phyloP scores from a whole-genome alignment of 2,797 vertebrate genomes.

The Pipistrellus pygmaeus region DNA sequence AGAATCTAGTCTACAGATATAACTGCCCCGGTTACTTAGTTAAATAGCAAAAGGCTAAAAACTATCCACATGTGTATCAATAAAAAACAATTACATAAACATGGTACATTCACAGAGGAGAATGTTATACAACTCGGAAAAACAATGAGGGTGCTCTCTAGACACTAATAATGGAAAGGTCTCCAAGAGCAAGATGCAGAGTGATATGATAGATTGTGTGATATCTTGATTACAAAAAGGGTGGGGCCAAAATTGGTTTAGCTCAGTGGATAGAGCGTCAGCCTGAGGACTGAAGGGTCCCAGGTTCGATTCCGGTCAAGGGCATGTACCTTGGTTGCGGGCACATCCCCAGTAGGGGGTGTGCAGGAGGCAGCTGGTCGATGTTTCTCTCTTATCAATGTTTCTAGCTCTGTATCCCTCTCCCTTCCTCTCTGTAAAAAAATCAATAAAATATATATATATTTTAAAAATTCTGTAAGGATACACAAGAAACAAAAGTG shows the following conservation, averaged over 20 bases:
- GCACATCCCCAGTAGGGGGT: too few species aligned
- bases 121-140: not conserved
- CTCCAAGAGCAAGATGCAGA: conserved; percentile 1
- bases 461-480: not conserved
- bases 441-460: too few species aligned
- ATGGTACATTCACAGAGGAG: not conserved
- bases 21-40: not conserved
- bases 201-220: not conserved
- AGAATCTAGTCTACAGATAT: not conserved
- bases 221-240: not conserved
- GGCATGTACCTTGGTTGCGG: too few species aligned
- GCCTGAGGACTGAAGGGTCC: too few species aligned
- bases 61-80: not conserved
- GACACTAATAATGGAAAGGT: not conserved
- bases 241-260: too few species aligned
- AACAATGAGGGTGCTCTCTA: not conserved
- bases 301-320: too few species aligned
- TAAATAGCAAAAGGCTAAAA: conserved; percentile 43
- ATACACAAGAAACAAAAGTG: not conserved
- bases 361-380: too few species aligned
- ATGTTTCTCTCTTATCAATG: too few species aligned
- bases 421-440: too few species aligned
- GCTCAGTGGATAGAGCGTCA: too few species aligned
- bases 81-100: not conserved
- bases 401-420: too few species aligned